Percentiles rank a stretch among this genome's conserved stretches.
Conservation (phyloP, 2,888 invertebrate genomes). For the Diarsia brunnea region DNA sequence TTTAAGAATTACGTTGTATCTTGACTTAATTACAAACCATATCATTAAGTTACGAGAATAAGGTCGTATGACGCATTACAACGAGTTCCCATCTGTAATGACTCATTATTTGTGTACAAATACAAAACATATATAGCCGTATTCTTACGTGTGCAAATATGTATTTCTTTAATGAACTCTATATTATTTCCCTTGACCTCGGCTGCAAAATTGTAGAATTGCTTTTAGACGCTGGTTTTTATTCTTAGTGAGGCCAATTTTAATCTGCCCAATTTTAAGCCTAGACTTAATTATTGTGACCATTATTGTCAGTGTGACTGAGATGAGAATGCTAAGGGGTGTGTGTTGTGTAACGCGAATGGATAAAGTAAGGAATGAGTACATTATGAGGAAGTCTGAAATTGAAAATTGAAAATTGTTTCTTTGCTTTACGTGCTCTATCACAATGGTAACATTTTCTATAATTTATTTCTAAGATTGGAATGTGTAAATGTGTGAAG, state of each 20-base stretch:
- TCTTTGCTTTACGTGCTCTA: background rate
- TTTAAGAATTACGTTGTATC: no score
- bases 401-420: background rate
- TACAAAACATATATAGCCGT: slow-evolving; percentile 6
- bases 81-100: slow-evolving; percentile 25
- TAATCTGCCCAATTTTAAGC: background rate
- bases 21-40: slow-evolving; percentile 16
- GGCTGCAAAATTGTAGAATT: background rate
- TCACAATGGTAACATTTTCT: background rate
- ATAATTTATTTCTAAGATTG: slow-evolving; percentile 1
- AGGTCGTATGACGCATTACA: slow-evolving; percentile 47
- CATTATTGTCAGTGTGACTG: background rate
- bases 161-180: slow-evolving; percentile 38
- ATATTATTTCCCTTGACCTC: slow-evolving; percentile 40
- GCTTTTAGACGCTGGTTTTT: background rate
- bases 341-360: no score
- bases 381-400: no score
- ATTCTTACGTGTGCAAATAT: slow-evolving; percentile 26
- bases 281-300: background rate
- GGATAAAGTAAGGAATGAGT: no score
- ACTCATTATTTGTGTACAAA: slow-evolving; percentile 52
- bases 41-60: slow-evolving; percentile 17
- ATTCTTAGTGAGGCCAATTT: background rate
- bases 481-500: background rate
- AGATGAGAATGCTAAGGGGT: no score